phyloP scores from a whole-genome alignment of 2,797 vertebrate genomes.

The Liparis tanakae region DNA sequence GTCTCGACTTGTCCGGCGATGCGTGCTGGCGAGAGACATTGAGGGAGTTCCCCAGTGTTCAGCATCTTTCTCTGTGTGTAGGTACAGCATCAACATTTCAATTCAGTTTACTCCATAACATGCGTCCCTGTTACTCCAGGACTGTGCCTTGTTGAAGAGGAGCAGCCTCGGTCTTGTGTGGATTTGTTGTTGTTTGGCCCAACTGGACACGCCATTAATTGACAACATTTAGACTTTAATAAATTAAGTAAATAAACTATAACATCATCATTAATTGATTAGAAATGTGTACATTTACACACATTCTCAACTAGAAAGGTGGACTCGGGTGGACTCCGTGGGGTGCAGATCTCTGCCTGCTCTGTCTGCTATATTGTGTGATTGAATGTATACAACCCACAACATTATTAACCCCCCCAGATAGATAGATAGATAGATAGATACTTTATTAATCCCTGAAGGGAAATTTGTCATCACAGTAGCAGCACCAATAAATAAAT shows the following conservation, averaged over 20 bases:
- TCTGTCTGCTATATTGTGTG: not conserved
- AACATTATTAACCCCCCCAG: no score
- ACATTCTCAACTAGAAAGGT: not conserved
- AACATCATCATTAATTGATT: not conserved
- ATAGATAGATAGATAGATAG: no score
- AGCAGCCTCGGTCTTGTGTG: constrained; percentile 24
- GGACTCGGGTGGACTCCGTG: not conserved
- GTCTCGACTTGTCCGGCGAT: constrained; percentile 75
- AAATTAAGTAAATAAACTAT: no score
- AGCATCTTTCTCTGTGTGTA: constrained; percentile 22
- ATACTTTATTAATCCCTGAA: no score
- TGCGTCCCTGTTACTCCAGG: constrained; percentile 55
- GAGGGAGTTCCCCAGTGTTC: constrained; percentile 73
- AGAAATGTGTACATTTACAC: not conserved
- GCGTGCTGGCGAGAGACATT: constrained; percentile 58
- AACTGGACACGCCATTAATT: constrained; percentile 11
- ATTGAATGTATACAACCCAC: no score
- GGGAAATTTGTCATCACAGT: no score
- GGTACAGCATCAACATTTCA: constrained; percentile 29
- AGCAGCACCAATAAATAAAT: no score
- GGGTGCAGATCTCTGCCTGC: not conserved
- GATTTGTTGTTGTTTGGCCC: constrained; percentile 15
- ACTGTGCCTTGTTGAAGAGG: constrained; percentile 8
- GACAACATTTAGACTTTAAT: not conserved
- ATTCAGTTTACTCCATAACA: constrained; percentile 9